Conservation (phyloP, 92 coral and sea anemone species). For the Porites lobata region DNA sequence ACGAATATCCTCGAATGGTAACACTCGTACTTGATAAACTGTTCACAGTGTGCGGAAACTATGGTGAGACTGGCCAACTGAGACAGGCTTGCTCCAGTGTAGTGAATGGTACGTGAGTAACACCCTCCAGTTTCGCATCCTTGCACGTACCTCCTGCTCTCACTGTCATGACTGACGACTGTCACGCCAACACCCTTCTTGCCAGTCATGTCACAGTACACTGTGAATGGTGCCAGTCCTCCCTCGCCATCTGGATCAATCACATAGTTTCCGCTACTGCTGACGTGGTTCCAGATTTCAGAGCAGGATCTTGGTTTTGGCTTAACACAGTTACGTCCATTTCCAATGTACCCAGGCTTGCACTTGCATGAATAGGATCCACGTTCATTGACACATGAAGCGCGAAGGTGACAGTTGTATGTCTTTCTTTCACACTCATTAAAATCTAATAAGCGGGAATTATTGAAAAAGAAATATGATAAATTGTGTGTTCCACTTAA, state of each 20-base stretch:
- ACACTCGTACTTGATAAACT: slow-evolving; percentile 1
- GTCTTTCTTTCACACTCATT: background rate
- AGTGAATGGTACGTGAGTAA: background rate
- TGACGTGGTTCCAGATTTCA: background rate
- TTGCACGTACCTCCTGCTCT: background rate
- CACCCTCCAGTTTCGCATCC: background rate
- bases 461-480: no score
- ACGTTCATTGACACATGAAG: background rate
- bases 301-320: background rate
- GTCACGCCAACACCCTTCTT: background rate
- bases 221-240: background rate
- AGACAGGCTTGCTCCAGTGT: slow-evolving; percentile 26
- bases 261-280: background rate
- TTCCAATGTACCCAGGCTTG: background rate
- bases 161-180: background rate
- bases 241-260: background rate
- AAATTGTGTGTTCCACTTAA: no score
- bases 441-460: background rate
- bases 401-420: background rate
- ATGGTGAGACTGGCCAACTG: slow-evolving; percentile 32
- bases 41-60: slow-evolving; percentile 33
- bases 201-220: background rate
- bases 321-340: background rate
- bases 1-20: no score
- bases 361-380: background rate